Evolutionary conservation across 1,140 invertebrate species (phyloP), one percentile per base, ranked within the genome.

Genomic region (Aphidius gifuensis): DNA sequence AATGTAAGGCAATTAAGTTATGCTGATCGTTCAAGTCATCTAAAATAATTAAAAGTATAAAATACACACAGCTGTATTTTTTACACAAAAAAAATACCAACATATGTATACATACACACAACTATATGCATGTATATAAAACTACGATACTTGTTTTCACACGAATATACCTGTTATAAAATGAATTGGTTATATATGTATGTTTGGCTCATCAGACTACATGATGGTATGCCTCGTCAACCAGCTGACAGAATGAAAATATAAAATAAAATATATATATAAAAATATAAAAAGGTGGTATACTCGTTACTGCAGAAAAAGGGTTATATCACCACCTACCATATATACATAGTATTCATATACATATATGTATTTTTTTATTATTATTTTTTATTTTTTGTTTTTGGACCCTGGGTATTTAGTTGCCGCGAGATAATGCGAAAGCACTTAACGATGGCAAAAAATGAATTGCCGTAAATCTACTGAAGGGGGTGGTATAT

Each of bases 391-490:
- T 32, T 32, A 32, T 32, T 32, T 32, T 32, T 32, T 32, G 23
- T 32, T 32, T 32, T 32, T 32, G 23, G 23, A 32, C 23, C 4
- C 23, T 32, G 66, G 67, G 62, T 71, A 71, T 71, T 71, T 71
- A 71, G 69, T 71, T 71, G 69, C 69, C 64, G 66, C 61, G 67
- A 68, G 69, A 70, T 70, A 71, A 71, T 71, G 66, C 67, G 69
- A 69, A 68, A 71, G 68, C 69, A 68, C 68, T 71, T 68, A 67
- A 69, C 64, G 60, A 65, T 55, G 55, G 66, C 68, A 69, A 69
- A 68, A 71, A 71, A 71, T 64, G 65, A 67, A 68, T 71, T 68
- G 69, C 62, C 69, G 69, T 71, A 71, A 71, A 69, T 71, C 68
- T 71, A 58, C 56, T 49, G 62, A 62, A 61, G 64, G 63, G 60